phyloP scores from a whole-genome alignment of 2,888 invertebrate species.

The Aleiodes testaceus region DNA sequence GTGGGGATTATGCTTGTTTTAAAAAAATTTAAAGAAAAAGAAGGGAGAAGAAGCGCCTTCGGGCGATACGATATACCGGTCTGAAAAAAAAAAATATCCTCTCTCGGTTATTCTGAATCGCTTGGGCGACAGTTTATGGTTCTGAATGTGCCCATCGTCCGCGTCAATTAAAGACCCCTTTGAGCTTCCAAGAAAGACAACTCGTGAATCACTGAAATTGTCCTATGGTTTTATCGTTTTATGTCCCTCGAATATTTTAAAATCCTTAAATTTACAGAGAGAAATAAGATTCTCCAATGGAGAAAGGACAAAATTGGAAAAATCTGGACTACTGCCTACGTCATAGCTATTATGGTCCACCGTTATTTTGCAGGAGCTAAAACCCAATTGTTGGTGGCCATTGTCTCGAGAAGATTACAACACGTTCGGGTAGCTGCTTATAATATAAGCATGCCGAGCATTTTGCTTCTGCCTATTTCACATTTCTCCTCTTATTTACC shows the following conservation, averaged over 20 bases:
- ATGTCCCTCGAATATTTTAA: conserved; percentile 5
- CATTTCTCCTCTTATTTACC: conserved; percentile 15
- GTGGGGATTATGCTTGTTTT: conserved; percentile 16
- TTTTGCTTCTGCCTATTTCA: conserved; percentile 32
- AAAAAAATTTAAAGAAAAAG: conserved; percentile 16
- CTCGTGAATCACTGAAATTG: conserved; percentile 51
- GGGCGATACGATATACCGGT: conserved; percentile 47
- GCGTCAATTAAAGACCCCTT: conserved; percentile 68
- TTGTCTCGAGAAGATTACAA: conserved; percentile 73
- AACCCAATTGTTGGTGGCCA: conserved; percentile 66
- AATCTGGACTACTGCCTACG: conserved; percentile 54
- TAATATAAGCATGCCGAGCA: conserved; percentile 65
- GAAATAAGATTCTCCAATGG: neutral
- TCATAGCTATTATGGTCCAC: conserved; percentile 69
- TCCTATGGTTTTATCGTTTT: conserved; percentile 47
- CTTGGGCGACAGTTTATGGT: conserved; percentile 72
- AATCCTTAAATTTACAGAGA: too few relatives aligned
- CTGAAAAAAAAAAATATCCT: conserved; percentile 22
- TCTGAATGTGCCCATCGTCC: conserved; percentile 59
- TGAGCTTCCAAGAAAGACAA: conserved; percentile 67
- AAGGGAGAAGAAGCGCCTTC: conserved; percentile 37
- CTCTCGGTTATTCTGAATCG: conserved; percentile 54
- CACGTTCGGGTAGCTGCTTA: conserved; percentile 70
- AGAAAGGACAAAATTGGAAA: conserved; percentile 32
- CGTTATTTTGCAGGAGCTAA: conserved; percentile 61